phyloP scores from a whole-genome alignment of 2,797 vertebrate genomes.

The Thamnophis elegans region DNA sequence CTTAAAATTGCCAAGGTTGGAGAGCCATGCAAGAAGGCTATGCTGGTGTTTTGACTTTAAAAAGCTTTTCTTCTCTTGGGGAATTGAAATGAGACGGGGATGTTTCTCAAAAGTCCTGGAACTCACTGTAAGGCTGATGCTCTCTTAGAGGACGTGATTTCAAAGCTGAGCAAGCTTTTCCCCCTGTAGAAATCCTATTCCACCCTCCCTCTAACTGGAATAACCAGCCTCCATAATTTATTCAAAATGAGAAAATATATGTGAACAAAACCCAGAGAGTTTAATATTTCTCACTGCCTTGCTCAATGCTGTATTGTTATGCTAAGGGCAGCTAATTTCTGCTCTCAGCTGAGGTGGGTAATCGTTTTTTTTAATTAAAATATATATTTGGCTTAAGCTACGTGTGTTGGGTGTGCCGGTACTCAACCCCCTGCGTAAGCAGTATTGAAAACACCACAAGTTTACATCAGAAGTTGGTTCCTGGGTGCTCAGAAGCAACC shows the following conservation, averaged over 20 bases:
- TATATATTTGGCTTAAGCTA: not conserved
- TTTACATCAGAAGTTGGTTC: not conserved
- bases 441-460: not conserved
- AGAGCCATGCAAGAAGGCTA: not conserved
- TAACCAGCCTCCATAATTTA: not conserved
- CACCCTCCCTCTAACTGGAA: not conserved
- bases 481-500: not conserved
- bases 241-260: not conserved
- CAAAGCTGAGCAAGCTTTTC: not conserved
- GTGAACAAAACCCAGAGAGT: too few species aligned
- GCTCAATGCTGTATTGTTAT: not conserved
- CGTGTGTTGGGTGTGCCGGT: too few species aligned
- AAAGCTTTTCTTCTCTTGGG: not conserved
- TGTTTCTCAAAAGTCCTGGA: not conserved
- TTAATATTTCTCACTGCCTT: not conserved
- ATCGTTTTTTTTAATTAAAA: not conserved
- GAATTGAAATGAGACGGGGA: not conserved
- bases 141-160: not conserved
- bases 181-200: not conserved
- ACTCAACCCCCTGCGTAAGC: too few species aligned
- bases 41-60: not conserved
- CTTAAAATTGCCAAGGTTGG: too few species aligned
- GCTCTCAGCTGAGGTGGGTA: not conserved
- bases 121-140: not conserved
- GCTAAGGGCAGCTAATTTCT: not conserved